These are phyloP conservation scores for Calypte anna DNA, from an alignment of 2,113 vertebrate species.

Conservation along the genomic window DNA sequence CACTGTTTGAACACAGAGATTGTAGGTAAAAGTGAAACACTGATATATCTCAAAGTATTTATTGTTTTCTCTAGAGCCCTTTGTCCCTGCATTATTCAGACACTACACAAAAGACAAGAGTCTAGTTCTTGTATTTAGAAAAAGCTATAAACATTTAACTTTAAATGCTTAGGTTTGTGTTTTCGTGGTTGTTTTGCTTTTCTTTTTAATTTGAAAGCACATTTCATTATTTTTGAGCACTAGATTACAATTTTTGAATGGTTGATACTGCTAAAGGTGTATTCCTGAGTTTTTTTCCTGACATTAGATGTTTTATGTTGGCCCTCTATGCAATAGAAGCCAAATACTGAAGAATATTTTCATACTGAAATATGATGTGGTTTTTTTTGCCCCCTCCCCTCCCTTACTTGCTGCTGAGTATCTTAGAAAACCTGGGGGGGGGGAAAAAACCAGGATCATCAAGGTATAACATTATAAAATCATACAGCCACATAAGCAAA, in stretches of 20 bases:
- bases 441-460: background rate
- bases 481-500: background rate
- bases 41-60: background rate
- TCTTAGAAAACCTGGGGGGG: background rate
- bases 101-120: background rate
- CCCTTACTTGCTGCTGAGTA: background rate
- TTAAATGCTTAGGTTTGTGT: background rate
- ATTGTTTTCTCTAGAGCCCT: background rate
- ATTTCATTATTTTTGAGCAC: background rate
- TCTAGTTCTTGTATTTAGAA: background rate
- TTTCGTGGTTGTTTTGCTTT: no score
- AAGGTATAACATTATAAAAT: background rate
- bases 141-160: background rate
- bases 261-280: background rate
- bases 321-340: background rate
- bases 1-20: background rate
- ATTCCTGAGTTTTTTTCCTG: background rate
- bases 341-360: background rate
- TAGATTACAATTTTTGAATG: background rate
- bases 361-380: background rate
- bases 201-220: background rate
- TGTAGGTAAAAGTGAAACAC: background rate
- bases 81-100: background rate
- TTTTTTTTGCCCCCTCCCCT: no score
- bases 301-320: background rate